Evolutionary conservation across 35 echinoderm and acorn worm species (phyloP).

Genomic region (Stichopus chloronotus): DNA sequence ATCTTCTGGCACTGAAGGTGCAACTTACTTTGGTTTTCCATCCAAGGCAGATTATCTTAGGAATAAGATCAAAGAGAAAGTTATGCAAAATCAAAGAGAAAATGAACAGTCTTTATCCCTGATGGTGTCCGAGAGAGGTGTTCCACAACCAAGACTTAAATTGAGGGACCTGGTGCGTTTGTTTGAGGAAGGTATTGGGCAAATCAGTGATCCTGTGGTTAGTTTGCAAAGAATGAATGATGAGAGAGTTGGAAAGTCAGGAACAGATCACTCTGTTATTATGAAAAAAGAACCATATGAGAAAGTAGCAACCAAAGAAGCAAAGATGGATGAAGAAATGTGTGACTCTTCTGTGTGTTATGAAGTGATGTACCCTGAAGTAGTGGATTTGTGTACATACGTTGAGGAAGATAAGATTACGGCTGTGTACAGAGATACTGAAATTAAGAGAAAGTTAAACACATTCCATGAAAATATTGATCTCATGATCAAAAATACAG

Average conservation of each 20-base stretch:
- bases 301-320: no score
- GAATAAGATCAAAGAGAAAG: not conserved
- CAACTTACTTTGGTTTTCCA: slow-evolving; percentile 4
- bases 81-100: not conserved
- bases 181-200: not conserved
- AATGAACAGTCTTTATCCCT: not conserved
- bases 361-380: not conserved
- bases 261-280: no score
- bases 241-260: no score
- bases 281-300: no score
- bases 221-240: no score
- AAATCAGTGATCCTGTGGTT: no score
- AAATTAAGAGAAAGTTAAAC: not conserved
- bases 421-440: not conserved
- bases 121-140: not conserved
- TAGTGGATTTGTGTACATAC: not conserved
- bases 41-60: slow-evolving; percentile 24
- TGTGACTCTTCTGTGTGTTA: not conserved
- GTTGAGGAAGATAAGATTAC: not conserved
- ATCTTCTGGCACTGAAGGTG: not conserved
- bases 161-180: not conserved
- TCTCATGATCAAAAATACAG: not conserved
- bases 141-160: not conserved
- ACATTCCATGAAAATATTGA: not conserved
- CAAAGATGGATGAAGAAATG: not conserved